These are phyloP conservation scores for Cyanoramphus novaezelandiae DNA, from an alignment of 2,113 vertebrate species.

Conservation along the genomic window DNA sequence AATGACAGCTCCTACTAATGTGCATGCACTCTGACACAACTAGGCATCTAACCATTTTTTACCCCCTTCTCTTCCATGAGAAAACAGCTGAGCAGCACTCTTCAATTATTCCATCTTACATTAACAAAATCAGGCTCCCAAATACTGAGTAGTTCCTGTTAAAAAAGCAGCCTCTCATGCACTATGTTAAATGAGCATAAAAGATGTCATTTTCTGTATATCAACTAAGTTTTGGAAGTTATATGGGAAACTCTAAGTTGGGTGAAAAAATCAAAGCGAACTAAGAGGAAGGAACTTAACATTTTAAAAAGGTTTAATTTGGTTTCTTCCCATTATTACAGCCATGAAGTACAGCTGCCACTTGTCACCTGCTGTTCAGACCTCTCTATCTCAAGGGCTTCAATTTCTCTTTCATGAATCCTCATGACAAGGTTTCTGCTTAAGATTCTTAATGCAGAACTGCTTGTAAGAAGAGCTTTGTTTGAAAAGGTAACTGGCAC, in stretches of 20 bases:
- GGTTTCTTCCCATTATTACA: neutral
- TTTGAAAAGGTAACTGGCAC: neutral
- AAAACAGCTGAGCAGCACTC: neutral
- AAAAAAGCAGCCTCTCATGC: neutral
- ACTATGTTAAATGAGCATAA: neutral
- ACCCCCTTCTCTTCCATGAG: neutral
- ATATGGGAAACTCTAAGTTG: neutral
- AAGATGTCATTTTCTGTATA: neutral
- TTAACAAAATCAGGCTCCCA: neutral
- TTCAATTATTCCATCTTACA: neutral
- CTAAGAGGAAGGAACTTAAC: neutral
- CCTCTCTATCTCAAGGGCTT: neutral
- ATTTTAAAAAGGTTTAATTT: neutral
- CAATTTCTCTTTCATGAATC: neutral
- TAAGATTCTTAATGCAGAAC: neutral
- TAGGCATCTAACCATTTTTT: neutral
- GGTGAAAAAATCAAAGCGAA: neutral
- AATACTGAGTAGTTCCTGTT: neutral
- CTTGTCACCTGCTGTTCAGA: neutral
- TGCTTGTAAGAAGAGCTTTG: neutral
- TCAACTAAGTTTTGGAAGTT: neutral
- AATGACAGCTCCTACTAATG: neutral
- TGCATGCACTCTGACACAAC: neutral
- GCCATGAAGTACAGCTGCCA: neutral
- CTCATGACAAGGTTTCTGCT: neutral